Percentiles rank a stretch among this genome's conserved stretches.
Evolutionary conservation across 2,888 invertebrate species (phyloP).

Genomic region (Cosmopolites sordidus): DNA sequence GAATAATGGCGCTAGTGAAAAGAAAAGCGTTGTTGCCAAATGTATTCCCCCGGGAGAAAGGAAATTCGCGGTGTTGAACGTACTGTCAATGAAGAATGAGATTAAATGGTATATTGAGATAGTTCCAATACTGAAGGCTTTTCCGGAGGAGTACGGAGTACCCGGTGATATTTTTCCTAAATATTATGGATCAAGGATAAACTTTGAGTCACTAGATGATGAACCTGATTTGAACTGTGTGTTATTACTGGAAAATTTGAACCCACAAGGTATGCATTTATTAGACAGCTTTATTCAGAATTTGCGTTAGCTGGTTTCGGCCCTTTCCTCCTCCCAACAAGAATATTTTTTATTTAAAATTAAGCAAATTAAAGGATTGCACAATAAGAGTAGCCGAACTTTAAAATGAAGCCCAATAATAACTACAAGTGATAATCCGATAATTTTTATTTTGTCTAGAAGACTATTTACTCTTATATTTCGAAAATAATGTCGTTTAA

Average conservation of each 20-base stretch:
- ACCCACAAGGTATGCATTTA: conserved; percentile 19
- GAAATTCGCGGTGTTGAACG: conserved; percentile 4
- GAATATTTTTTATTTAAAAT: too few species aligned
- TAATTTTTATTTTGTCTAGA: too few species aligned
- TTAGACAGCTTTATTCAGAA: too few species aligned
- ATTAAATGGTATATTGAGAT: conserved; percentile 21
- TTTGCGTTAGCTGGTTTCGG: too few species aligned
- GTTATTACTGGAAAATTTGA: conserved; percentile 26
- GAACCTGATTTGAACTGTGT: conserved; percentile 24
- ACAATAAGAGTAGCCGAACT: too few species aligned
- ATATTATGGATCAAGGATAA: conserved; percentile 21
- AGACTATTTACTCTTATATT: too few species aligned
- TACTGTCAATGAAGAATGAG: conserved; percentile 16
- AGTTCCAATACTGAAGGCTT: conserved; percentile 15
- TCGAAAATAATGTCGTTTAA: too few species aligned
- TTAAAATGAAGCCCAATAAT: too few species aligned
- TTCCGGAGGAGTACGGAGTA: conserved; percentile 14
- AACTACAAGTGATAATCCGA: too few species aligned
- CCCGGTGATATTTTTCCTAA: conserved; percentile 18
- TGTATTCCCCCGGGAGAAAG: conserved; percentile 7
- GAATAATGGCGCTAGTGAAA: conserved; percentile 19
- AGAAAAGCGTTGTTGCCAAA: conserved; percentile 20
- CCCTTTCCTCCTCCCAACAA: too few species aligned
- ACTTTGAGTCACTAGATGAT: conserved; percentile 11
- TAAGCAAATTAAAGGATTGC: too few species aligned